A percentile compares a stretch with the other conserved stretches of the same genome.
These are phyloP conservation scores for Drosophila mayaguana DNA, from an alignment of 2,888 invertebrate genomes.

Conservation along the genomic window DNA sequence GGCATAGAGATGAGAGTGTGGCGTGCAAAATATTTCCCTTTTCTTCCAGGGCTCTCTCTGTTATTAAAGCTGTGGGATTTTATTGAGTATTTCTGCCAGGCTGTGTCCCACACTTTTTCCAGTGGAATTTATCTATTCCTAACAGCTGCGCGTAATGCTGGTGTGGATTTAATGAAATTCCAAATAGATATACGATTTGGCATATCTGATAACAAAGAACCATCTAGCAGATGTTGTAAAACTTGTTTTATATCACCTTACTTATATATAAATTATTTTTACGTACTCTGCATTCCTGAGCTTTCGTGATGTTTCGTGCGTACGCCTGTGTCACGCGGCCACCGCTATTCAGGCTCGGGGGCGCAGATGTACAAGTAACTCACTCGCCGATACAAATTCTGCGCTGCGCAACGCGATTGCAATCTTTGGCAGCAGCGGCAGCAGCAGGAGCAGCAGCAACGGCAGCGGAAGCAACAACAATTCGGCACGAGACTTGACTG, in stretches of 20 bases:
- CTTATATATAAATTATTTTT: slow-evolving; percentile 3
- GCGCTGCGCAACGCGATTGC: slow-evolving; percentile 77
- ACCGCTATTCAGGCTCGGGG: slow-evolving; percentile 36
- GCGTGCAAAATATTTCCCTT: neutral
- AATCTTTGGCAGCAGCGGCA: slow-evolving; percentile 73
- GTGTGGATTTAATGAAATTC: neutral
- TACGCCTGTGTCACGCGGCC: slow-evolving; percentile 33
- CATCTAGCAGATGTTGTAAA: slow-evolving; percentile 2
- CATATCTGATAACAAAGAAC: slow-evolving; percentile 10
- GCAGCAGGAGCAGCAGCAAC: slow-evolving; percentile 14
- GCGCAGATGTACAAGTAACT: slow-evolving; percentile 67
- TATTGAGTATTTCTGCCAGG: neutral
- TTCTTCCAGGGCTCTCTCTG: neutral
- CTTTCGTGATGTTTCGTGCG: slow-evolving; percentile 4
- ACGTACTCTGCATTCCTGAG: neutral
- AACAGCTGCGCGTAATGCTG: slow-evolving; percentile 1
- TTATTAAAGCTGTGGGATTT: neutral
- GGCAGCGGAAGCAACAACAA: slow-evolving; percentile 35
- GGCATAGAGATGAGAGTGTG: slow-evolving; percentile 33
- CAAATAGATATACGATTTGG: slow-evolving; percentile 6
- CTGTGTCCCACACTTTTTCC: slow-evolving; percentile 1
- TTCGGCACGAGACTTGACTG: slow-evolving; percentile 69
- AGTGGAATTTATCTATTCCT: neutral
- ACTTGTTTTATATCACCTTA: slow-evolving; percentile 3
- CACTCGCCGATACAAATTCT: slow-evolving; percentile 78